A percentile compares a stretch with the other conserved stretches of the same genome.
Conservation (phyloP, 35 echinoderm and acorn worm genomes). For the Nesometra sesokonis region DNA sequence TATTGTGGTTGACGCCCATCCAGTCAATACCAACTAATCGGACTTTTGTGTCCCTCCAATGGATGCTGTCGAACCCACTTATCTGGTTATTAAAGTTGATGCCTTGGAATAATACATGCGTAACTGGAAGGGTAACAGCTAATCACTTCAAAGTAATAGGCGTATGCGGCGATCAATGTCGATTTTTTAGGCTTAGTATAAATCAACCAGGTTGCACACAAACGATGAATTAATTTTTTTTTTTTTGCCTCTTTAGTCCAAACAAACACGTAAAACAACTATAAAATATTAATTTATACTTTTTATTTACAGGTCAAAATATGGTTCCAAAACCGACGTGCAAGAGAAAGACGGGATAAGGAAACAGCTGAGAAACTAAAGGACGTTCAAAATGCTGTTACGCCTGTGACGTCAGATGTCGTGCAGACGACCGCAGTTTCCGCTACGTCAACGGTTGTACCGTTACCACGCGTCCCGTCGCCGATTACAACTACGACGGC, state of each 20-base stretch:
- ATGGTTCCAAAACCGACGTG: constrained; percentile 84
- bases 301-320: constrained; percentile 82
- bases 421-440: not conserved
- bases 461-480: too few species aligned
- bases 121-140: not conserved
- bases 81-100: not conserved
- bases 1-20: not conserved
- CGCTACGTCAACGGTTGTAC: not conserved
- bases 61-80: not conserved
- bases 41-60: not conserved
- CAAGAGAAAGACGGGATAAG: constrained; percentile 78
- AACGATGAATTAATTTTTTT: too few species aligned
- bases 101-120: not conserved
- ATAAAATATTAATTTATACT: constrained; percentile 6
- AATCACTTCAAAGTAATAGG: not conserved
- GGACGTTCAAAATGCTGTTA: not conserved
- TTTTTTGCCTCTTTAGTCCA: not conserved
- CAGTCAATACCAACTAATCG: not conserved
- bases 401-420: not conserved
- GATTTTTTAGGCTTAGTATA: too few species aligned
- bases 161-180: too few species aligned
- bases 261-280: too few species aligned
- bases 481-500: not conserved
- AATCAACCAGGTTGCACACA: too few species aligned
- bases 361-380: constrained; percentile 50